These are phyloP conservation scores for Alectura lathami DNA, from an alignment of 2,113 vertebrate genomes.

Conservation along the genomic window DNA sequence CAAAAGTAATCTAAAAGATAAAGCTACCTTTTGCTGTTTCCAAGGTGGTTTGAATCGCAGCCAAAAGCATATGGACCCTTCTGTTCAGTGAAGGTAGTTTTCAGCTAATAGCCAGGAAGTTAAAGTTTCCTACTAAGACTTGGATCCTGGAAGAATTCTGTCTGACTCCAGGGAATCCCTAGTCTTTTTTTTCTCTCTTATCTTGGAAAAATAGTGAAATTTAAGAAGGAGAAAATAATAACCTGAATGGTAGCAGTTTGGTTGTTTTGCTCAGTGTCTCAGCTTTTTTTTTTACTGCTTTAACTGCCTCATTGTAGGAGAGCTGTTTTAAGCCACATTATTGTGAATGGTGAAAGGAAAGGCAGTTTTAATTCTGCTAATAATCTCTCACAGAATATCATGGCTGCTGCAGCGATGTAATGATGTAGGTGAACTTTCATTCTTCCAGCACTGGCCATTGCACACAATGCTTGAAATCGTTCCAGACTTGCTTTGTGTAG, in stretches of 20 bases:
- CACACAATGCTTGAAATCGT: background rate
- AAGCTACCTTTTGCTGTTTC: conserved; percentile 9
- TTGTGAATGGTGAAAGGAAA: background rate
- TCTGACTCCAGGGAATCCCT: conserved; percentile 27
- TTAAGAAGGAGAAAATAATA: background rate
- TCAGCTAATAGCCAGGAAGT: background rate
- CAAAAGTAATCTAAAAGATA: conserved; percentile 10
- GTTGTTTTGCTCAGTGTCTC: background rate
- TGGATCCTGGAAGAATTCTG: too few species aligned
- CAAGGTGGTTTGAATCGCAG: background rate
- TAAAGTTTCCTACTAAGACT: background rate
- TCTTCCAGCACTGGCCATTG: background rate
- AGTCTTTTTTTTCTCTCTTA: conserved; percentile 16
- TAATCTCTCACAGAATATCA: background rate
- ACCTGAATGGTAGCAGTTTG: background rate
- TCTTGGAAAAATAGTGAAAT: background rate
- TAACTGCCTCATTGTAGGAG: background rate
- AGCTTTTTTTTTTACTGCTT: background rate
- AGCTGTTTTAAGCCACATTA: background rate
- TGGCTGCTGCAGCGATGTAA: background rate
- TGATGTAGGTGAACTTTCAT: background rate
- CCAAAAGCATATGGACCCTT: background rate
- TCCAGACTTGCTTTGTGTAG: background rate
- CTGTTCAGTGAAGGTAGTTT: background rate
- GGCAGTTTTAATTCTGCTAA: background rate